phyloP scores from a whole-genome alignment of 2,888 invertebrate genomes.

The Drosophila fungiperda region DNA sequence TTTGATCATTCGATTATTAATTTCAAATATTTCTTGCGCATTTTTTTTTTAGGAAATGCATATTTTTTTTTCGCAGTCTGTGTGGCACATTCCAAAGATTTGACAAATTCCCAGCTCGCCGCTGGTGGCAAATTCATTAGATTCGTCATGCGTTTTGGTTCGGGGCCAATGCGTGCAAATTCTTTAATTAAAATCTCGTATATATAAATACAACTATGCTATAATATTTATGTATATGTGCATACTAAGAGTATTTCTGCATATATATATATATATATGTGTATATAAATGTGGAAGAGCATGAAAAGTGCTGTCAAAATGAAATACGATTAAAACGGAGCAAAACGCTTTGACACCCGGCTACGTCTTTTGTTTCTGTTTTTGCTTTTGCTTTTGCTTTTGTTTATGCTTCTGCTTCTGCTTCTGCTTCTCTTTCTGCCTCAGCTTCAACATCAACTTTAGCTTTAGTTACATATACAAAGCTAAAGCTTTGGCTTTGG shows the following conservation, averaged over 20 bases:
- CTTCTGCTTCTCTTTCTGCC: conserved; percentile 2
- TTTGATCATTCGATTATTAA: neutral
- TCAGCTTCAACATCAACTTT: neutral
- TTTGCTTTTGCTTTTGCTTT: conserved; percentile 5
- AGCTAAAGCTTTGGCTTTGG: neutral
- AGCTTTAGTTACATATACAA: neutral
- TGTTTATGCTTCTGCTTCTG: neutral
- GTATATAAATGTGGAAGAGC: conserved; percentile 4
- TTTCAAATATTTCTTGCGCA: neutral
- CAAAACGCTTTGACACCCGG: conserved; percentile 50
- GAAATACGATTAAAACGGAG: conserved; percentile 48
- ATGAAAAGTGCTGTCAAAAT: conserved; percentile 44
- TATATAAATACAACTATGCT: neutral
- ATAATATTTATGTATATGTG: neutral
- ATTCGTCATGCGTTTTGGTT: conserved; percentile 45
- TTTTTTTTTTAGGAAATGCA: neutral
- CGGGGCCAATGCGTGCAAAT: conserved; percentile 54
- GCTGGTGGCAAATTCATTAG: conserved; percentile 34
- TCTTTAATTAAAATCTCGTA: conserved; percentile 44
- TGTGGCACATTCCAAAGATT: conserved; percentile 38
- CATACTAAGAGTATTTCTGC: no score
- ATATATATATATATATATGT: neutral
- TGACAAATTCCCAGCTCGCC: conserved; percentile 27
- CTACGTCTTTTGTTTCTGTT: conserved; percentile 44
- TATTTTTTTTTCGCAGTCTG: neutral